These are phyloP conservation scores for Lonchura striata DNA, from an alignment of 2,113 vertebrate genomes.

Conservation along the genomic window DNA sequence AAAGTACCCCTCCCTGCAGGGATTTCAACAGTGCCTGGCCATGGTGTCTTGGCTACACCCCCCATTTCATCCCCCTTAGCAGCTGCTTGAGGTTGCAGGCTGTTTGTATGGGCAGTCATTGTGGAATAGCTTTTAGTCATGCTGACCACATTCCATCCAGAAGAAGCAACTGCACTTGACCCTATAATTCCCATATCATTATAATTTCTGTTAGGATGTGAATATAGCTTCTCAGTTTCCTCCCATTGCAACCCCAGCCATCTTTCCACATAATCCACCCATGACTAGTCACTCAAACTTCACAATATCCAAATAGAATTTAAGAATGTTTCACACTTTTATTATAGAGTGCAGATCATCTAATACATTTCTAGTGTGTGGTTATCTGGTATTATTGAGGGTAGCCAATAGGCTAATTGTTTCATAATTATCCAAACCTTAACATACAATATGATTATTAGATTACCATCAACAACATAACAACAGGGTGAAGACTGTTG, in stretches of 20 bases:
- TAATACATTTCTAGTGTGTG: not conserved
- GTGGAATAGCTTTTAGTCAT: not conserved
- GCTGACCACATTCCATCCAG: not conserved
- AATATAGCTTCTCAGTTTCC: not conserved
- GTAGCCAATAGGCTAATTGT: not conserved
- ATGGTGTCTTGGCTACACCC: not conserved
- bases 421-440: not conserved
- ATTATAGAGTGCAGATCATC: not conserved
- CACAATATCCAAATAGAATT: not conserved
- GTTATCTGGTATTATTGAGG: not conserved
- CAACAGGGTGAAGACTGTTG: not conserved
- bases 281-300: not conserved
- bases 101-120: not conserved
- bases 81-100: not conserved
- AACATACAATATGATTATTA: not conserved
- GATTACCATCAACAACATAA: not conserved
- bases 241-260: not conserved
- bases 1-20: not conserved
- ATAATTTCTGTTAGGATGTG: not conserved
- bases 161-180: not conserved
- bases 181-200: accelerated
- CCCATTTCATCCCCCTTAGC: not conserved
- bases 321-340: not conserved
- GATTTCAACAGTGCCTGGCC: not conserved
- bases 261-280: not conserved